Evolutionary conservation across 2,888 invertebrate genomes (phyloP), one percentile per base, ranked within the genome.

Genomic region (Tachina lurida): DNA sequence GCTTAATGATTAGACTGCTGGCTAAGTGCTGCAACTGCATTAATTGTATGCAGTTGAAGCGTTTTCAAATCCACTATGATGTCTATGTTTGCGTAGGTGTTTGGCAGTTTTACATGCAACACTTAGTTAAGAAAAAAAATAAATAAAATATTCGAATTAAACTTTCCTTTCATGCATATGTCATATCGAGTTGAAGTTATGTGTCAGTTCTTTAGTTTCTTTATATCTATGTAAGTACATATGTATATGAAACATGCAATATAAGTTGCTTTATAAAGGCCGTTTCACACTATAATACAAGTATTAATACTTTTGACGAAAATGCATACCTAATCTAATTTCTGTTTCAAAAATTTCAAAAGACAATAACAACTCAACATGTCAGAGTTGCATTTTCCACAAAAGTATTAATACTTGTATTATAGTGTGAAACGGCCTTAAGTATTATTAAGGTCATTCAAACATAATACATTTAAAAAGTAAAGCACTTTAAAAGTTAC

Each of bases 81-180:
- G 71, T 43, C 63, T 54, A 41, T 58, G 54, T 80, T 67, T 65
- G 78, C 54, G 86, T 86, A 78, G 82, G 82, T 75, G 85, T 13
- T 71, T 74, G 31, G 65, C 45, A 65, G 68, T 65, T 76, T 80
- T 68, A 47, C 75, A 75, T 81, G 60, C 54, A 71, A 65, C 22
- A 31, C 31, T 31, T 31, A 31, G 31, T 7, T 12, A 10, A 52
- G 7, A n/a, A 52, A 56, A 17, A 56, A 54, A 39, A n/a, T n/a
- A n/a, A n/a, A n/a, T n/a, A n/a, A 52, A 54, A 67, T 3, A 13
- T n/a, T 65, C 10, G 19, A 52, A 73, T 62, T 31, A 80, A 80
- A 76, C 76, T 76, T 80, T 83, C 75, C 68, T 79, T 86, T 76
- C 75, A 86, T 86, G 71, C 75, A 86, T 86, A 79, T 82, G 82